A percentile compares a stretch with the other conserved stretches of the same genome.
These are phyloP conservation scores for Montipora cactus DNA, from an alignment of 64 coral and sea anemone species.

Conservation along the genomic window DNA sequence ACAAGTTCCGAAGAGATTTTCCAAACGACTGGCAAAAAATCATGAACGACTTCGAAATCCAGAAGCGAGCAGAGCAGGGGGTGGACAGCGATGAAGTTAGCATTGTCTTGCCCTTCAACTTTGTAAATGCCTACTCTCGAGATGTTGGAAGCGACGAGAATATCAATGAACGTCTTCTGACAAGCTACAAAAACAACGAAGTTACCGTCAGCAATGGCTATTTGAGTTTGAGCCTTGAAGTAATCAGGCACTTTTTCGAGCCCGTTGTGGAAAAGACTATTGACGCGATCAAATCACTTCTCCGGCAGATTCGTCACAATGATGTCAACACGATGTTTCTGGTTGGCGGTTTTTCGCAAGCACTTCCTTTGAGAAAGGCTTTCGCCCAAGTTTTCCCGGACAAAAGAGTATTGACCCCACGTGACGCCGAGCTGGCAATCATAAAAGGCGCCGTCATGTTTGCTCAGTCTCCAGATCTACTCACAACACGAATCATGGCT, in stretches of 20 bases:
- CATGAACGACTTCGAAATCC: conserved; percentile 88
- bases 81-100: conserved; percentile 77
- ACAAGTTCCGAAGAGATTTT: conserved; percentile 63
- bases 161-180: conserved; percentile 46
- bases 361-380: conserved; percentile 59
- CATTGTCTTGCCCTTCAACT: conserved; percentile 76
- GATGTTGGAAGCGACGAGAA: conserved; percentile 64
- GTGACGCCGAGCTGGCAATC: conserved; percentile 77
- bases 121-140: conserved; percentile 62
- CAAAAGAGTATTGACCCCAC: conserved; percentile 62
- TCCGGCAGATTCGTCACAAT: conserved; percentile 19
- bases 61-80: conserved; percentile 78
- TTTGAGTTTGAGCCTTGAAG: conserved; percentile 57
- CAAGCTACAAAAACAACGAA: conserved; percentile 41
- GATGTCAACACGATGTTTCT: conserved; percentile 80
- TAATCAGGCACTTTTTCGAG: conserved; percentile 44
- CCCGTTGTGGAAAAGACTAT: conserved; percentile 63
- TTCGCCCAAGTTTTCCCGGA: conserved; percentile 60
- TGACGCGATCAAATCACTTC: conserved; percentile 42
- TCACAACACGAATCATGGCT: conserved; percentile 71
- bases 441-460: conserved; percentile 81
- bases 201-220: conserved; percentile 66
- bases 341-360: conserved; percentile 83
- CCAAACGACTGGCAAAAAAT: conserved; percentile 90
- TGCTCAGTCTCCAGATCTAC: conserved; percentile 61